phyloP scores from a whole-genome alignment of 2,113 vertebrate species.

The Petaurus breviceps region DNA sequence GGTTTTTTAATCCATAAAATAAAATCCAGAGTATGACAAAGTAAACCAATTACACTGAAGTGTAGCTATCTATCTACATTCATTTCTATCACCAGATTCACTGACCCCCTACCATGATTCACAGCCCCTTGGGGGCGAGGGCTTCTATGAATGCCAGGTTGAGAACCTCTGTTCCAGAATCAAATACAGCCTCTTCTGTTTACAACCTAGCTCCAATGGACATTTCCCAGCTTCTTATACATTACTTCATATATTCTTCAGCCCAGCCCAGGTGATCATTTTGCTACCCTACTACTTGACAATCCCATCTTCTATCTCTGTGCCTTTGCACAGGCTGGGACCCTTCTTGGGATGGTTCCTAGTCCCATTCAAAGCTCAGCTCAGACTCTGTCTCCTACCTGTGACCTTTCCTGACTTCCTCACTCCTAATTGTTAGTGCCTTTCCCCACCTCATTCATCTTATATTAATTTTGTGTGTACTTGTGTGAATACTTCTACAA shows the following conservation, averaged over 20 bases:
- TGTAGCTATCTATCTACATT: background rate
- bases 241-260: background rate
- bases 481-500: background rate
- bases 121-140: too few species aligned
- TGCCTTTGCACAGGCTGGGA: background rate
- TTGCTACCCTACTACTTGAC: background rate
- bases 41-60: background rate
- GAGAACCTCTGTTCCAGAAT: background rate
- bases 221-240: background rate
- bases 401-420: background rate
- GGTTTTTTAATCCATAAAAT: background rate
- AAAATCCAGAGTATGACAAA: background rate
- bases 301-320: background rate
- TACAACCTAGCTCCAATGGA: background rate
- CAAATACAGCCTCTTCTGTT: background rate
- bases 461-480: background rate
- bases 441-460: background rate
- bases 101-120: background rate
- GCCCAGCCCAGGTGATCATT: background rate
- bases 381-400: background rate
- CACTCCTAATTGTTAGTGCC: background rate
- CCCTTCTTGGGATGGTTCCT: background rate
- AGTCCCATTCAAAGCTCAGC: background rate
- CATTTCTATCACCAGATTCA: background rate
- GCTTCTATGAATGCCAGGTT: background rate